Evolutionary conservation across 2,797 vertebrate species (phyloP).

Genomic region (Aquila chrysaetos): DNA sequence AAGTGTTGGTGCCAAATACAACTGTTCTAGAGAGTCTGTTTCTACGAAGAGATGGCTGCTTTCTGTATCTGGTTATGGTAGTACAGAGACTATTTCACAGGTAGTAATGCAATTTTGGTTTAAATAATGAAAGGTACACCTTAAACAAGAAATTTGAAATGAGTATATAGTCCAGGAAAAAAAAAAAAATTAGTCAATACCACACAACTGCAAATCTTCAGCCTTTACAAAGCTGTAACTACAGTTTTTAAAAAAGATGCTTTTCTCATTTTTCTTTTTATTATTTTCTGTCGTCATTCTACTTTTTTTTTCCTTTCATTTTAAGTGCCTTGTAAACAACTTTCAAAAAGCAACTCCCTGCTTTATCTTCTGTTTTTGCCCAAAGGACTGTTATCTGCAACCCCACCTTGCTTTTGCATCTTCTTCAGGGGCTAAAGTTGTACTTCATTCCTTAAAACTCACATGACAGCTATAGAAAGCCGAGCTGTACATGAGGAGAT

Average conservation of each 20-base stretch:
- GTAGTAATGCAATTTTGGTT: not conserved
- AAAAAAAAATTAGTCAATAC: not conserved
- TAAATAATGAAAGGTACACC: not conserved
- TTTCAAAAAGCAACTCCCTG: not conserved
- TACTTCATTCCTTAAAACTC: not conserved
- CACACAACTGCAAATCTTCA: not conserved
- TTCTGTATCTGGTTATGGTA: not conserved
- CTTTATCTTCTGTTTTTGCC: not conserved
- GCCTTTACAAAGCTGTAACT: not conserved
- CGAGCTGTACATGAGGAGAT: not conserved
- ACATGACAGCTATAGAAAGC: not conserved
- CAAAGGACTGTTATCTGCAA: constrained; percentile 17
- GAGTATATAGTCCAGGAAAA: not conserved
- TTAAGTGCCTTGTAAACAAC: not conserved
- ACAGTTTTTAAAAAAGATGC: rapidly evolving
- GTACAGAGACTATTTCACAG: not conserved
- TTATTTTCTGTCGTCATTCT: not conserved
- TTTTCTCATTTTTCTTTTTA: not conserved
- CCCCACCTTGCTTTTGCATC: constrained; percentile 13
- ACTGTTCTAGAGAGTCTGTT: not conserved
- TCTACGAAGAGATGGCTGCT: not conserved
- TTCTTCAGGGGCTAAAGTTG: not conserved
- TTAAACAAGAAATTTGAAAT: not conserved
- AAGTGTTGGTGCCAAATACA: not conserved
- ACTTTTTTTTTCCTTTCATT: not conserved